These are phyloP conservation scores for Salvelinus fontinalis DNA, from an alignment of 2,113 vertebrate species.

Conservation along the genomic window DNA sequence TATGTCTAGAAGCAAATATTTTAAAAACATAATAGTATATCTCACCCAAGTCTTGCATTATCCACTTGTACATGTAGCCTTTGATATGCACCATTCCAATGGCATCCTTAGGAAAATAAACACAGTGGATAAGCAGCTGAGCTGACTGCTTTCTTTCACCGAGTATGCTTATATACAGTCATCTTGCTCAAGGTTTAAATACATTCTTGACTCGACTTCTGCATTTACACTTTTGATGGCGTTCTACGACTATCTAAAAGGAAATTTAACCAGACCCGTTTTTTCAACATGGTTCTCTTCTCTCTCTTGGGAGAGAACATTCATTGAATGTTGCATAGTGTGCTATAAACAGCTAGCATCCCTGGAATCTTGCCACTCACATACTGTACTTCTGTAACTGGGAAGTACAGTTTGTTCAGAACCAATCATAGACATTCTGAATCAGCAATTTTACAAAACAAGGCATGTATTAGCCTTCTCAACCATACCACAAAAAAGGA, in stretches of 20 bases:
- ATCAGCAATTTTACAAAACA: neutral
- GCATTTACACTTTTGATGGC: no score
- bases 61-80: conserved; percentile 87
- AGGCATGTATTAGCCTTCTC: neutral
- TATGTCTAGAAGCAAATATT: neutral
- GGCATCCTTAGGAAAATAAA: conserved; percentile 71
- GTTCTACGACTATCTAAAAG: neutral
- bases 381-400: neutral
- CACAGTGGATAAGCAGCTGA: neutral
- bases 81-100: conserved; percentile 84
- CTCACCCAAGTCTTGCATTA: conserved; percentile 82
- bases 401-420: neutral
- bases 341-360: neutral
- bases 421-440: neutral
- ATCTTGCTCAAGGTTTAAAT: neutral
- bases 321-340: no score
- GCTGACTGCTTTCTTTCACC: neutral
- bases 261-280: neutral
- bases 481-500: neutral
- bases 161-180: neutral
- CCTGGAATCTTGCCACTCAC: neutral
- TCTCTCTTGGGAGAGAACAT: no score
- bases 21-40: neutral
- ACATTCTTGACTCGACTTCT: neutral
- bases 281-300: neutral